These are phyloP conservation scores for Cyclargus thomasi DNA, from an alignment of 1,140 invertebrate species.

Conservation along the genomic window DNA sequence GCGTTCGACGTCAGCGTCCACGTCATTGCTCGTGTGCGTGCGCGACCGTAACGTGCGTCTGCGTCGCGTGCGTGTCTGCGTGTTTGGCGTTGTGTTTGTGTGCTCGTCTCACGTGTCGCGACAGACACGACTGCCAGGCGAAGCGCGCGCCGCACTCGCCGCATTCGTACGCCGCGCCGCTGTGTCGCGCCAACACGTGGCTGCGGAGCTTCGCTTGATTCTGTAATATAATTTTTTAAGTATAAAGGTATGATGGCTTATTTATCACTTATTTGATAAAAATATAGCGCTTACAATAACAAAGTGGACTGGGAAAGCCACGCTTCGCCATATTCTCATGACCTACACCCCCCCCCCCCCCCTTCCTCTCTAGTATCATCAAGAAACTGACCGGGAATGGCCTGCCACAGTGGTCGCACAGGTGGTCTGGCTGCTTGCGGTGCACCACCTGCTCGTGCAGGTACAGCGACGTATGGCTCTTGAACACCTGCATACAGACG, in stretches of 20 bases:
- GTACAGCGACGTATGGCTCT: conserved; percentile 51
- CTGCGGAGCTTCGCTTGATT: conserved; percentile 46
- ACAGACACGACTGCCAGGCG: conserved; percentile 55
- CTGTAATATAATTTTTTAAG: conserved; percentile 24
- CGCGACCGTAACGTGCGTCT: conserved; percentile 5
- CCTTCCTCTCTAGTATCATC: too few species aligned
- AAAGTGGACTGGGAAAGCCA: too few species aligned
- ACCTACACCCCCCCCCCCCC: too few species aligned
- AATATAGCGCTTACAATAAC: too few species aligned
- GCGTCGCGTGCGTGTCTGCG: not conserved
- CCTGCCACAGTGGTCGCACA: conserved; percentile 61
- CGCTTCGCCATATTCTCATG: too few species aligned
- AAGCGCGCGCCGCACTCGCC: conserved; percentile 39
- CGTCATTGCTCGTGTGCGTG: conserved; percentile 25
- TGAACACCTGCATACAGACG: conserved; percentile 46
- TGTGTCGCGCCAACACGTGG: conserved; percentile 45
- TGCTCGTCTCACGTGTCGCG: conserved; percentile 41
- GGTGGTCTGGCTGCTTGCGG: conserved; percentile 38
- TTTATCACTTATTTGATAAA: too few species aligned
- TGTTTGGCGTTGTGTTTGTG: conserved; percentile 23
- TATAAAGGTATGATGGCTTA: too few species aligned
- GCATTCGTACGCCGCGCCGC: conserved; percentile 38
- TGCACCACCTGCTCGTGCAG: conserved; percentile 55
- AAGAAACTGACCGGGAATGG: conserved; percentile 46
- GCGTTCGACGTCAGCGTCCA: not conserved